These are phyloP conservation scores for Tolypeutes matacus DNA, from an alignment of 2,797 vertebrate species.

Conservation along the genomic window DNA sequence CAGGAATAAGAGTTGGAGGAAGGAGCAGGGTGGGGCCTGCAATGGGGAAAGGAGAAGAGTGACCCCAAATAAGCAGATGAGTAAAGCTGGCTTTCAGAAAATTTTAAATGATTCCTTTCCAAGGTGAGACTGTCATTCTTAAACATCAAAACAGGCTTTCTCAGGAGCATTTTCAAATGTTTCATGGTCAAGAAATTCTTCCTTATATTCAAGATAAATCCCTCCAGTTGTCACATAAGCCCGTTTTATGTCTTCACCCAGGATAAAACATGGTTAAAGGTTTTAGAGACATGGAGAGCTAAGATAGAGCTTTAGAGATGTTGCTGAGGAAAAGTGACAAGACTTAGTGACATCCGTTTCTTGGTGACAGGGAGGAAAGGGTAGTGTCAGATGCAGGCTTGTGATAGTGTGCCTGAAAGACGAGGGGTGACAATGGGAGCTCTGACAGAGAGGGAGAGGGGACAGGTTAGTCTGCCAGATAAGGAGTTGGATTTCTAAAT, in stretches of 20 bases:
- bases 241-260: slow-evolving; percentile 47
- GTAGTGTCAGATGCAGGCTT: slow-evolving; percentile 65
- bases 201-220: slow-evolving; percentile 66
- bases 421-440: slow-evolving; percentile 15
- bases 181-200: slow-evolving; percentile 63
- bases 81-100: not conserved
- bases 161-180: slow-evolving; percentile 23
- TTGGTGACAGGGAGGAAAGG: slow-evolving; percentile 31
- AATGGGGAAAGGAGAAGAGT: not conserved
- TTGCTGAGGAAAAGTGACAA: slow-evolving; percentile 51
- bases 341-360: slow-evolving; percentile 61
- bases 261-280: slow-evolving; percentile 67
- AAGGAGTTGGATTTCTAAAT: slow-evolving; percentile 65
- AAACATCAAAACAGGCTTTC: slow-evolving; percentile 2
- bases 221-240: slow-evolving; percentile 36
- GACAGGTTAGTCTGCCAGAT: slow-evolving; percentile 25
- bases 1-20: not conserved
- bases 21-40: not conserved
- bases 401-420: slow-evolving; percentile 58
- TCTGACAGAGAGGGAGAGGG: not conserved
- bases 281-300: slow-evolving; percentile 46
- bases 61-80: not conserved
- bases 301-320: slow-evolving; percentile 50
- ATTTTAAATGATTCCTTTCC: not conserved
- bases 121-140: slow-evolving; percentile 49